Evolutionary conservation across 2,888 invertebrate species (phyloP), one percentile per base, ranked within the genome.

Genomic region (Lithophane ornitopus): DNA sequence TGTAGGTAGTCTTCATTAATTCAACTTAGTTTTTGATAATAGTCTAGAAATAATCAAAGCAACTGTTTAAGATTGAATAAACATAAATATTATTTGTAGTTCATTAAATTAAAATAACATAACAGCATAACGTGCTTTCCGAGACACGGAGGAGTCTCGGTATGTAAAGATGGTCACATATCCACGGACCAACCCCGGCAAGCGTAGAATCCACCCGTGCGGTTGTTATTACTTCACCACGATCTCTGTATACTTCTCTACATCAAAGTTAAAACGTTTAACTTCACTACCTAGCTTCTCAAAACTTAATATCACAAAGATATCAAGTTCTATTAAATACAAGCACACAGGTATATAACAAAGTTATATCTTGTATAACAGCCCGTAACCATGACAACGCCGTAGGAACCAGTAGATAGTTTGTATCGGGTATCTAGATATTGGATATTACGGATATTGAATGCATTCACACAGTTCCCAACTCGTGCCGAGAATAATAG

Each of bases 371-470:
- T 46, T 76, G 41, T 49, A 49, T 77, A 63, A 39, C 34, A 54
- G 11, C 7, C 14, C 4, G 80, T 81, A 44, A 49, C 84, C 80
- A 63, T 68, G 58, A 34, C 19, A 80, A 79, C 67, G 54, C 2
- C 22, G 46, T 46, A 34, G 41, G 54, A 71, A 41, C 66, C 14
- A 34, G 65, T 46, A 41, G 39, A 68, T 58, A 71, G 71, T 78
- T 71, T 78, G 58, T 78, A 59, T 70, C 58, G 52, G 14, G 2
- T 46, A 28, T n/a, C 56, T 26, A 22, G 65, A 2, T 54, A 34
- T 69, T 26, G 34, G 44, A 61, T 78, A 70, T 3, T 19, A 54
- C 44, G 22, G 59, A 67, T 66, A 82, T 69, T 61, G 34, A 70
- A 69, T 62, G 56, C 59, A 82, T 58, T 52, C 26, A 67, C 22